Evolutionary conservation across 2,797 vertebrate species (phyloP).

Genomic region (Siniperca obscura): DNA sequence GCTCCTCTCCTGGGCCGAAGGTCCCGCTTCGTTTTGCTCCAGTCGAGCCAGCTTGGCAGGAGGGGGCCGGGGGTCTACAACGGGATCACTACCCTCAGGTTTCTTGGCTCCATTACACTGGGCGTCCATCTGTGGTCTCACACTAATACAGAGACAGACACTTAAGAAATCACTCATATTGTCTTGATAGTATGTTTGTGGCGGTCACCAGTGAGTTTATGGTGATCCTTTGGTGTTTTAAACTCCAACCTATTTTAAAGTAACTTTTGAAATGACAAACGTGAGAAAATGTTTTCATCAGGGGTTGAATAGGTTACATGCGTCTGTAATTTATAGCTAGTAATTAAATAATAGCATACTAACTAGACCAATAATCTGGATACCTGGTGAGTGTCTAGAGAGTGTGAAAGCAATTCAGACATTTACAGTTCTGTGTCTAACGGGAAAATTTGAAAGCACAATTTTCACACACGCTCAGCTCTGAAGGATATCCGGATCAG

Average conservation of each 20-base stretch:
- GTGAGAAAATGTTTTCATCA: neutral
- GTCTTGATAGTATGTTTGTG: neutral
- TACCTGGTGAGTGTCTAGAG: neutral
- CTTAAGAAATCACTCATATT: neutral
- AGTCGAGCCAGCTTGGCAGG: conserved; percentile 94
- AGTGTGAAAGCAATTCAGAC: neutral
- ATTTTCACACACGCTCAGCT: conserved; percentile 14
- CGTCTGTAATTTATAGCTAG: neutral
- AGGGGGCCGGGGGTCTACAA: conserved; percentile 89
- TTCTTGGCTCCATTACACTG: conserved; percentile 93
- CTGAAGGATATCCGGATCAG: conserved; percentile 44
- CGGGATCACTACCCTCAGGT: conserved; percentile 92
- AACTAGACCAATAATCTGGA: neutral
- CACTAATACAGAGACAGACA: conserved; percentile 77
- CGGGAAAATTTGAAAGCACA: conserved; percentile 13
- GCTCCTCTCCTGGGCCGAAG: conserved; percentile 89
- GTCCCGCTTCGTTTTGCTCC: conserved; percentile 88
- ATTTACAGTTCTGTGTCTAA: conserved; percentile 14
- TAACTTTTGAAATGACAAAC: conserved; percentile 17
- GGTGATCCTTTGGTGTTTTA: neutral
- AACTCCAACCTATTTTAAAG: neutral
- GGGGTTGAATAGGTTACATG: neutral
- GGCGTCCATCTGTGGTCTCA: conserved; percentile 90
- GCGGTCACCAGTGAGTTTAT: neutral
- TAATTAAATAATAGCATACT: neutral